phyloP scores from a whole-genome alignment of 2,888 invertebrate species.

The Lingula anatina region DNA sequence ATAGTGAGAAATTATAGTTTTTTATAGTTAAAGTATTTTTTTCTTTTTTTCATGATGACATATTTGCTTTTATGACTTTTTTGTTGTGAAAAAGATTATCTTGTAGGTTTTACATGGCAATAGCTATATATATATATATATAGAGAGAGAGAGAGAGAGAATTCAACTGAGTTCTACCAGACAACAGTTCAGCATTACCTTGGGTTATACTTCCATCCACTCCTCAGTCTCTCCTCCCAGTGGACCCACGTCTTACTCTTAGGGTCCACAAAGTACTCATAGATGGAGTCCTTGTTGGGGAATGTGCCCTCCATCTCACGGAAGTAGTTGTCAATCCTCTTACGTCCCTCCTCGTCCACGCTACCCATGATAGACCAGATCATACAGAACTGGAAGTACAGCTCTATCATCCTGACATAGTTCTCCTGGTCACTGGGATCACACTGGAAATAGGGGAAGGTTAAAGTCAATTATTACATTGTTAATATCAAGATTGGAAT shows the following conservation, averaged over 20 bases:
- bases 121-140: no score
- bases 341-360: slow-evolving; percentile 53
- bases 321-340: slow-evolving; percentile 52
- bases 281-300: slow-evolving; percentile 81
- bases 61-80: no score
- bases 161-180: no score
- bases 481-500: no score
- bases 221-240: slow-evolving; percentile 75
- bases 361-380: slow-evolving; percentile 53
- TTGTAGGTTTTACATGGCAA: no score
- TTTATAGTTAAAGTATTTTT: no score
- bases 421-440: slow-evolving; percentile 46
- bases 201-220: slow-evolving; percentile 68
- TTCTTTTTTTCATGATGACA: no score
- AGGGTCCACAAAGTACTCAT: slow-evolving; percentile 83
- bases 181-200: no score
- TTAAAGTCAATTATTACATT: no score
- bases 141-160: no score
- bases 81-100: no score
- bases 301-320: slow-evolving; percentile 58
- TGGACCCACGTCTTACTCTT: slow-evolving; percentile 65
- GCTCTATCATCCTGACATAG: slow-evolving; percentile 45
- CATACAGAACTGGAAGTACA: slow-evolving; percentile 53
- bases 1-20: no score
- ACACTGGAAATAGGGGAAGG: slow-evolving; percentile 30